Base-by-base conservation (phyloP, 2,797 vertebrate species). In the Peromyscus aztecus region DNA sequence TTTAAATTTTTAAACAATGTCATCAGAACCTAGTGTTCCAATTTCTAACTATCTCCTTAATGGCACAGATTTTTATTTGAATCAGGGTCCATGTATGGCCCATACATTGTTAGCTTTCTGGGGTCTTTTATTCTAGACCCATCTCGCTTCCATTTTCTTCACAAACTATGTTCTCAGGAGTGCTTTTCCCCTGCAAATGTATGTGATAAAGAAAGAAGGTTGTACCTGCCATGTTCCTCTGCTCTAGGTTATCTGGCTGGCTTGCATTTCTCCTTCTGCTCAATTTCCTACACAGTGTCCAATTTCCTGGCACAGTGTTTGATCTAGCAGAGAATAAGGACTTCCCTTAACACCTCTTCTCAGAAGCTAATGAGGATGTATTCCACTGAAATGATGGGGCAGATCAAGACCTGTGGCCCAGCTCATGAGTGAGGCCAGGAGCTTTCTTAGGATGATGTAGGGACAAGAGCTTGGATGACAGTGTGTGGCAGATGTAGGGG, bases 41-140 rank as follows among this genome's bases (percentile, higher is more conserved):
- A 78, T 86, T 93, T 91, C 73, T 21, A 78, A 16, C 81, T n/a
- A 3, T 91, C 78, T 93, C 78, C 86, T 59, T 63, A 67, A 78
- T 34, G 2, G 23, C 83, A 83, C 59, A 78, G 29, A n/a, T 7
- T 73, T 73, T 93, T 85, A 11, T 91, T 75, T 63, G 55, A 78
- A 94, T 94, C 57, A 80, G 69, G 55, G 76, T 69, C 27, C 23
- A 19, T 40, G 5, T 77, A 59, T 61, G 55, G 17, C 59, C 37
- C 61, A 67, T 43, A 40, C 12, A 65, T 59, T 43, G 21, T 61
- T 93, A 80, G 29, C 63, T 91, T 67, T 65, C 71, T 94, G 78
- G 43, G 21, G 46, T 91, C 17, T 91, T 95, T 89, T 49, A 43
- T 63, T 83, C 6, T 73, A 31, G 63, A 67, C 73, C 94, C 59